Evolutionary conservation across 2,113 vertebrate genomes (phyloP), one percentile per base, ranked within the genome.

Genomic region (Lamprotornis superbus): DNA sequence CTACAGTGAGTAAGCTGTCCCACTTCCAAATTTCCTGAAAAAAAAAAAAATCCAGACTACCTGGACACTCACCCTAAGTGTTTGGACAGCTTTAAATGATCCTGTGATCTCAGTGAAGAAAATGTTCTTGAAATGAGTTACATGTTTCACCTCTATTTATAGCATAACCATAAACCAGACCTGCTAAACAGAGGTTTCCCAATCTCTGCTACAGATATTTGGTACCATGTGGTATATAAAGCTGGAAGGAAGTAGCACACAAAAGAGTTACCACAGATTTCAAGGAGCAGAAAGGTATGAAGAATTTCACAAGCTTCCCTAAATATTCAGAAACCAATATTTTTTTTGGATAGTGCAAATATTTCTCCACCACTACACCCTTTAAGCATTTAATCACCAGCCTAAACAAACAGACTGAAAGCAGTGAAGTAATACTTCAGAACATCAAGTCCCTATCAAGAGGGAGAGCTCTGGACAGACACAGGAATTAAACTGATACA

Each of bases 71-170:
- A 90, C 8, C 7, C 60, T 83, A 92, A 96, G 92, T 80, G 56
- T 97, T 95, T 94, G 85, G 71, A 93, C 73, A 94, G 85, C 85
- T 92, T 97, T 95, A 96, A 96, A 89, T 64, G 63, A 89, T 94
- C 90, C 71, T 95, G 69, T 96, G 94, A 97, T 94, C 88, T 92
- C 90, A 93, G 68, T 92, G 92, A 95, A 97, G 71, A 95, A 95
- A 96, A 78, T 88, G 73, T 88, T 94, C 88, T 93, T 95, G 85
- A 97, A 96, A 96, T 83, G 82, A 96, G 76, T 87, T 96, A 89
- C 83, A 91, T 61, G 78, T 92, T 96, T 93, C 83, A 80, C 76
- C 73, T 83, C 93, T 96, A 96, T 97, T 97, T 97, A 96, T 96
- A 96, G 93, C 64, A 94, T 81, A 94, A 91, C 83, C 83, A 81